phyloP scores from a whole-genome alignment of 2,113 vertebrate species.

The Gobiocypris rarus region DNA sequence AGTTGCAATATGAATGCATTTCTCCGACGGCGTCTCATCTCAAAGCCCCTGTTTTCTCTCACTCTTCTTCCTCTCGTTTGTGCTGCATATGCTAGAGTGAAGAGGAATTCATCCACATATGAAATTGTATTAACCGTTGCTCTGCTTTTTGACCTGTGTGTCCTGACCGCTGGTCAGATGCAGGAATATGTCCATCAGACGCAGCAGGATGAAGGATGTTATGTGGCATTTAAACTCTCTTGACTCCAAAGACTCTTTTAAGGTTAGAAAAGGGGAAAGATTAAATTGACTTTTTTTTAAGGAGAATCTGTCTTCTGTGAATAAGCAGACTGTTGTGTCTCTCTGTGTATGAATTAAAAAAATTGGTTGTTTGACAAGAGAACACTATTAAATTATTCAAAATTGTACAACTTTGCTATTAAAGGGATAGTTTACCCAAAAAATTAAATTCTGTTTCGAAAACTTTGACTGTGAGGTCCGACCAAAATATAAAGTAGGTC shows the following conservation, averaged over 20 bases:
- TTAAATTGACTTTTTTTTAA: neutral
- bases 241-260: neutral
- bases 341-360: neutral
- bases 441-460: neutral
- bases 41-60: conserved; percentile 5
- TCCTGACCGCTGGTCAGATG: conserved; percentile 44
- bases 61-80: conserved; percentile 33
- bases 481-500: no score
- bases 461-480: no score
- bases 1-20: conserved; percentile 33
- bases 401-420: neutral
- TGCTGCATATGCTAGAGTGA: neutral
- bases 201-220: neutral
- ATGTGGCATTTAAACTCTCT: conserved; percentile 29
- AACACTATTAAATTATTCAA: neutral
- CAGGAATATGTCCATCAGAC: conserved; percentile 14
- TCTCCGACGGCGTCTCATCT: neutral
- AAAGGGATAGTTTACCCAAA: neutral
- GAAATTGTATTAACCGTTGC: conserved; percentile 62
- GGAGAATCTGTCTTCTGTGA: neutral
- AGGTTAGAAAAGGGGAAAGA: conserved; percentile 5
- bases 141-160: conserved; percentile 55
- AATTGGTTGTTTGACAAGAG: neutral
- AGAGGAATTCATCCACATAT: conserved; percentile 57
- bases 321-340: neutral